These are phyloP conservation scores for Cyanoramphus novaezelandiae DNA, from an alignment of 2,113 vertebrate species.

Conservation along the genomic window DNA sequence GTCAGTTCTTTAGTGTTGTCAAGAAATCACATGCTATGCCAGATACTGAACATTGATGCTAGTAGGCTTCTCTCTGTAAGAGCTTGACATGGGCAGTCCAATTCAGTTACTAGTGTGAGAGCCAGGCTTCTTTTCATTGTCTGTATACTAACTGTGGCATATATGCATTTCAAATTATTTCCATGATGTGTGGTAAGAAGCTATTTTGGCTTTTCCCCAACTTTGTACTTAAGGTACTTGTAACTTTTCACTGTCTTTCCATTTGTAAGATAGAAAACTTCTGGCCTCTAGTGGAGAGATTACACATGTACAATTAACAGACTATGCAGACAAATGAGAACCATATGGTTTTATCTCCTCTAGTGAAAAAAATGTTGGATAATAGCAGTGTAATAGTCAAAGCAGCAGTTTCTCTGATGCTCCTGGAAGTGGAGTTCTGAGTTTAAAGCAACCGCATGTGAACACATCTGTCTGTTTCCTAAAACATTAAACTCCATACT, in stretches of 20 bases:
- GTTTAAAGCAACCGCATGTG: neutral
- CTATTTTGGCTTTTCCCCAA: neutral
- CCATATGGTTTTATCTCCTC: neutral
- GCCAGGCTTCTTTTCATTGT: neutral
- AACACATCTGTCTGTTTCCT: neutral
- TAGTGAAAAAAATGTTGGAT: neutral
- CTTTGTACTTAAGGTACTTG: neutral
- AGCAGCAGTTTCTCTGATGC: neutral
- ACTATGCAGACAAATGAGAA: neutral
- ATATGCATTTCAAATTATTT: neutral
- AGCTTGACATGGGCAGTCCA: neutral
- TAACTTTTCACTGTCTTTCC: neutral
- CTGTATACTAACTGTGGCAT: neutral
- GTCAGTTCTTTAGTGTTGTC: neutral
- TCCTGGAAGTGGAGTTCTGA: neutral
- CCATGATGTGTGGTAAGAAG: neutral
- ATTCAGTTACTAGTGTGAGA: accelerated
- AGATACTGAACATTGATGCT: neutral
- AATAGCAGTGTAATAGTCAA: neutral
- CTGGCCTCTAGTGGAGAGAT: conserved; percentile 26
- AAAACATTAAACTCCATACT: neutral
- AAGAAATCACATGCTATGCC: neutral
- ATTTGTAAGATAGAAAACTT: neutral
- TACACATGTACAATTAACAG: neutral
- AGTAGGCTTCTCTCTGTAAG: neutral